Evolutionary conservation across 1,140 invertebrate genomes (phyloP), one percentile per base, ranked within the genome.

Genomic region (Meloidogyne chitwoodi): DNA sequence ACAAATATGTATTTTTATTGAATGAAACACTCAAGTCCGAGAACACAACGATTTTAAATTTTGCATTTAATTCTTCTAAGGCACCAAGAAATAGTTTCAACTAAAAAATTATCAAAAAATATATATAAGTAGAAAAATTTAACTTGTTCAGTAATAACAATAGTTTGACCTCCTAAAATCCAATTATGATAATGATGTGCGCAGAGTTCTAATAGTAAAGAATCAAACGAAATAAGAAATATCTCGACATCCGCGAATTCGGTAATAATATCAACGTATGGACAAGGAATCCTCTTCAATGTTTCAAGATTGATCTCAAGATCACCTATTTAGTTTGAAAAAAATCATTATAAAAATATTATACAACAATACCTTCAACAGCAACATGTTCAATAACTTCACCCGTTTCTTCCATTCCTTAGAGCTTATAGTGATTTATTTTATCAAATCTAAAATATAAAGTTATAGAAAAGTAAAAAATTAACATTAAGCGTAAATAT

Each of bases 211-310:
- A 86, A 56, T 22, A 86, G 66, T 24, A 86, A 69, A 11, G 78
- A 81, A 73, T 86, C 85, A 12, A 87, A 22, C 10, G 84, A 86
- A 31, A 86, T 86, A 8, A 87, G 29, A 66, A 86, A 86, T 62
- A 86, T 87, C 64, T 86, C 85, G 4, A 87, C 85, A 75, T 86
- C 86, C 14, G 85, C 85, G 74, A 86, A 86, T 74, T 86, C 85
- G 6, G 79, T 67, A 29, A 87, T 86, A 44, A 86, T 82, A 68
- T 86, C 77, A 11, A 78, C 80, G 69, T 81, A 81, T n/a, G 68
- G 62, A 62, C 80, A 83, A 0, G 83, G 80, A 71, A 81, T 81
- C 16, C 24, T 41, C 26, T 79, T 61, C 2, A 81, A 27, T 29
- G 80, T 38, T 14, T 80, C 29, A 63, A 80, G 74, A 78, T 67